These are phyloP conservation scores for Bombus difficillimus DNA, from an alignment of 1,140 invertebrate genomes.

Conservation along the genomic window DNA sequence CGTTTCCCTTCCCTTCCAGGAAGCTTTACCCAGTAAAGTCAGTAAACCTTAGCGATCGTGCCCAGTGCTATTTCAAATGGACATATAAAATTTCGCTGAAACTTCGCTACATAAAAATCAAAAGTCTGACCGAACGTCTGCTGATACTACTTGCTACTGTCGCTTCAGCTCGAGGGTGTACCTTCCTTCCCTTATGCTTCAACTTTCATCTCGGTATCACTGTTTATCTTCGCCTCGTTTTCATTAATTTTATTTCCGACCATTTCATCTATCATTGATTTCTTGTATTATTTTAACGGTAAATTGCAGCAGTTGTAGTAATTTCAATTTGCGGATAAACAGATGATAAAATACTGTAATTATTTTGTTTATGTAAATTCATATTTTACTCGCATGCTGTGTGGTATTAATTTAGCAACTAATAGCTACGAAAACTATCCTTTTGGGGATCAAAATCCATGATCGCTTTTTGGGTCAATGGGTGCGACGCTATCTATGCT, in stretches of 20 bases:
- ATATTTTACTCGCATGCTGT: background rate
- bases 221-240: background rate
- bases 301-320: background rate
- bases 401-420: background rate
- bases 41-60: slow-evolving; percentile 8
- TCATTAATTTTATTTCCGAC: background rate
- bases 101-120: slow-evolving; percentile 12
- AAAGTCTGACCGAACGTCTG: background rate
- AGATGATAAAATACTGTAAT: background rate
- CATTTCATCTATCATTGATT: background rate
- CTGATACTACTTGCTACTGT: background rate
- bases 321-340: background rate
- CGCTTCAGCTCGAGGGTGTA: too few relatives aligned
- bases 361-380: too few relatives aligned
- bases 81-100: slow-evolving; percentile 6
- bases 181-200: background rate
- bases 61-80: slow-evolving; percentile 13
- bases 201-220: background rate
- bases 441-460: background rate
- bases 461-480: slow-evolving; percentile 30
- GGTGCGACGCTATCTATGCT: background rate
- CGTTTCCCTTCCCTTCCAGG: background rate
- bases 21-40: slow-evolving; percentile 9
- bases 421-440: background rate
- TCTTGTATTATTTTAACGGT: background rate